phyloP scores from a whole-genome alignment of 2,797 vertebrate genomes.

The Trematomus bernacchii region DNA sequence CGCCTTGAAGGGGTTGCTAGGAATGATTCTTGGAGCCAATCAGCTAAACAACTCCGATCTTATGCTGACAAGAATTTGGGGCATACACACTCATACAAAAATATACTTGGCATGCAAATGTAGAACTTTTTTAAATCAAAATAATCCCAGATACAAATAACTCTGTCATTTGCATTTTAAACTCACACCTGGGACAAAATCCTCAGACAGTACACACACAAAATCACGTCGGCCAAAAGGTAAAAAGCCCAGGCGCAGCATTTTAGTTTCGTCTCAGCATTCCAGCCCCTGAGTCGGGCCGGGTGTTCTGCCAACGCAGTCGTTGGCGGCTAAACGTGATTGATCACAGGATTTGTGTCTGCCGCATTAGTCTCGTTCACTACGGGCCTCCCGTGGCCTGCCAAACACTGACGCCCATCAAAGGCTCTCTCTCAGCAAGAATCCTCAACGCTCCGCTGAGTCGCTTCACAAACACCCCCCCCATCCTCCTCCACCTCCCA shows the following conservation, averaged over 20 bases:
- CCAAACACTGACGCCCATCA: constrained; percentile 62
- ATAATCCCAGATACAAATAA: constrained; percentile 12
- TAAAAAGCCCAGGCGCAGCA: constrained; percentile 47
- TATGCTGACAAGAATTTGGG: constrained; percentile 10
- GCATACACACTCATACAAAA: neutral
- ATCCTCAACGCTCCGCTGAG: constrained; percentile 56
- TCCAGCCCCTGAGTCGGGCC: constrained; percentile 43
- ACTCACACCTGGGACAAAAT: constrained; percentile 24
- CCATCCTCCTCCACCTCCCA: neutral
- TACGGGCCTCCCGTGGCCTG: constrained; percentile 56
- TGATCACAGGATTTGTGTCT: constrained; percentile 70
- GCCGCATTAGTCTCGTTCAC: constrained; percentile 56
- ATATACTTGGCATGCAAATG: constrained; percentile 21
- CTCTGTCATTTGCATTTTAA: constrained; percentile 18
- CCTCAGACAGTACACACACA: constrained; percentile 13
- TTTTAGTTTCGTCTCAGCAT: constrained; percentile 67
- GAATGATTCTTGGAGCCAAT: constrained; percentile 31
- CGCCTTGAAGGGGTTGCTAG: constrained; percentile 13
- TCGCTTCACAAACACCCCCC: constrained; percentile 48
- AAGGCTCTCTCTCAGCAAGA: constrained; percentile 70
- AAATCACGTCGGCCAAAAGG: neutral
- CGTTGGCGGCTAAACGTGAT: constrained; percentile 72
- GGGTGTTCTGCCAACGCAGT: constrained; percentile 58
- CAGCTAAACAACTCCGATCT: constrained; percentile 11
- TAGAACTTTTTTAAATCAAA: constrained; percentile 10